phyloP scores from a whole-genome alignment of 2,113 vertebrate species.

The Meriones unguiculatus region DNA sequence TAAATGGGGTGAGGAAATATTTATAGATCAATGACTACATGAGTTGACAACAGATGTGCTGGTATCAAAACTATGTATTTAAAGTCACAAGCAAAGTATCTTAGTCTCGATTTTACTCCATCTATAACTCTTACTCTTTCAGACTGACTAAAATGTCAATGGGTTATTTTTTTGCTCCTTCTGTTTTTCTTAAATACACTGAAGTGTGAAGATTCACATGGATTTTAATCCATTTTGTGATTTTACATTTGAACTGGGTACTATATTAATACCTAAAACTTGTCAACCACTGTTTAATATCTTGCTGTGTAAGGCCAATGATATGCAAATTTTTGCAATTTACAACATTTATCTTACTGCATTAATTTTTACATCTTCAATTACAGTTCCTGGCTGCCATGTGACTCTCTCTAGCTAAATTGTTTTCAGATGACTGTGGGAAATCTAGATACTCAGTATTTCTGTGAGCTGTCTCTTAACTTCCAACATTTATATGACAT shows the following conservation, averaged over 20 bases:
- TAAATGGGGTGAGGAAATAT: not conserved
- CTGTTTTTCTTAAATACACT: not conserved
- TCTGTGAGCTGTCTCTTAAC: constrained; percentile 81
- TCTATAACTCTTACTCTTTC: rapidly evolving
- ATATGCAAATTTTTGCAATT: constrained; percentile 78
- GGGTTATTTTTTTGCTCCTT: not conserved
- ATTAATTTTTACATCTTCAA: constrained; percentile 83
- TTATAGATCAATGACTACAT: not conserved
- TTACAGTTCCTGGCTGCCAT: constrained; percentile 81
- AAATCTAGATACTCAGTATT: constrained; percentile 82
- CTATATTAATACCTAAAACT: constrained; percentile 64
- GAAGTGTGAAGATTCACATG: not conserved
- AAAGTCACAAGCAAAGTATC: not conserved
- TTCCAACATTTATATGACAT: constrained; percentile 81
- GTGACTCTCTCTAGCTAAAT: constrained; percentile 81
- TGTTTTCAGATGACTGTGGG: constrained; percentile 81
- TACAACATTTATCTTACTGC: constrained; percentile 72
- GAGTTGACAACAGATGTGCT: not conserved
- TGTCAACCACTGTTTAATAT: constrained; percentile 75
- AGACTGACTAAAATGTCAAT: not conserved
- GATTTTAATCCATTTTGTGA: constrained; percentile 25
- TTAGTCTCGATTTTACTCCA: not conserved
- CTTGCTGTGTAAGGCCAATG: constrained; percentile 59
- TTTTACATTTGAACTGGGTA: constrained; percentile 55
- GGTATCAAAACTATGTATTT: not conserved